Base-by-base conservation (phyloP, 2,797 vertebrate species). In the Microctenopoma steveboyesi region DNA sequence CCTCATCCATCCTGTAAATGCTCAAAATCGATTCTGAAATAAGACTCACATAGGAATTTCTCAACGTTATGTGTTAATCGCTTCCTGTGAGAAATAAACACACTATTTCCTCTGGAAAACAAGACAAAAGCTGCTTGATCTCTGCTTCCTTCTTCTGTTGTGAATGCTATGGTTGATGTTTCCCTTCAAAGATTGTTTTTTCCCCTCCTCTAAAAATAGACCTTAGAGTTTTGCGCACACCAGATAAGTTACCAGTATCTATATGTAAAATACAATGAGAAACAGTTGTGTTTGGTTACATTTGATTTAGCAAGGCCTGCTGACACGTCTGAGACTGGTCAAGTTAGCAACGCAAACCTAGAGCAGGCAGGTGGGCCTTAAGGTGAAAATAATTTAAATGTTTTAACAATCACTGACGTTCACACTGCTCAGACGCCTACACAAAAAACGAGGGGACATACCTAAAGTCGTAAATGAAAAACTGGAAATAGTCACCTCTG, bases 401-500 rank as follows among this genome's bases (percentile, higher is more conserved):
- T 68, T 64, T 78, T 48, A 57, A 62, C 42, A 76, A 64, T 30
- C 45, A 61, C 28, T 65, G 55, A 78, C 54, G 76, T 79, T 76
- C 46, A 60, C 48, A 43, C 52, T 39, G 49, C 33, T 45, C 2
- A 64, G 35, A 64, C n/a, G 71, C 64, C 64, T 30, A 88, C 81
- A 67, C 70, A 74, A 69, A 85, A 79, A 68, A 33, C 62, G 7
- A 66, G 70, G 81, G 85, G 85, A 72, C 79, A 69, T 63, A 78
- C 80, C 64, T 10, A 7, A 70, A 42, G 59, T 40, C 74, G 51
- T 69, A 71, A 66, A 77, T 76, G 46, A 84, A 81, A 78, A 74
- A 50, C 25, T 27, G 86, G 86, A 90, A 91, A 91, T 8, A 78
- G 30, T 72, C 1, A 11, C 46, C 45, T 72, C 74, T 88, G 76